Conservation (phyloP, 2,797 vertebrate genomes). For the Simalia tracyae region DNA sequence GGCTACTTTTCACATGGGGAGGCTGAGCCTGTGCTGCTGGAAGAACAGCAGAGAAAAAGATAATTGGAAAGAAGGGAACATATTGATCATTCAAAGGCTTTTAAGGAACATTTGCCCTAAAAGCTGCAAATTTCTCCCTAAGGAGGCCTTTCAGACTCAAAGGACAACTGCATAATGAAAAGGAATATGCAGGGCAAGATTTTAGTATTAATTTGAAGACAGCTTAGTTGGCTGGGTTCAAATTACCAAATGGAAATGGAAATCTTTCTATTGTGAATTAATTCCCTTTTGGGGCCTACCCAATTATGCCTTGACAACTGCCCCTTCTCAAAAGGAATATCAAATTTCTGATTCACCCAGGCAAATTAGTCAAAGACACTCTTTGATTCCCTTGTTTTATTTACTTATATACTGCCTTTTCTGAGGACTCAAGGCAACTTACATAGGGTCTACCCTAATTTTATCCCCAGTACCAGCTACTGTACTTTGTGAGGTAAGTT, state of each 20-base stretch:
- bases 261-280: neutral
- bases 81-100: neutral
- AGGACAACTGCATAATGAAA: neutral
- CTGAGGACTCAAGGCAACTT: neutral
- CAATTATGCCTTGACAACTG: neutral
- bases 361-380: neutral
- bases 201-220: neutral
- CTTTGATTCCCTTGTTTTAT: neutral
- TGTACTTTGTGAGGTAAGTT: neutral
- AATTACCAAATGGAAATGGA: neutral
- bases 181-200: neutral
- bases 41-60: neutral
- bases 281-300: neutral
- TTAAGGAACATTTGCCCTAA: neutral
- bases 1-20: neutral
- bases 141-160: neutral
- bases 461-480: neutral
- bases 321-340: neutral
- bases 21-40: neutral
- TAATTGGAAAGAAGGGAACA: neutral
- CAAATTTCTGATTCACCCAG: neutral
- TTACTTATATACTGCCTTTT: neutral
- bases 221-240: neutral
- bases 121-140: neutral
- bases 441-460: neutral